phyloP scores from a whole-genome alignment of 2,888 invertebrate genomes.

The Sturmia bella region DNA sequence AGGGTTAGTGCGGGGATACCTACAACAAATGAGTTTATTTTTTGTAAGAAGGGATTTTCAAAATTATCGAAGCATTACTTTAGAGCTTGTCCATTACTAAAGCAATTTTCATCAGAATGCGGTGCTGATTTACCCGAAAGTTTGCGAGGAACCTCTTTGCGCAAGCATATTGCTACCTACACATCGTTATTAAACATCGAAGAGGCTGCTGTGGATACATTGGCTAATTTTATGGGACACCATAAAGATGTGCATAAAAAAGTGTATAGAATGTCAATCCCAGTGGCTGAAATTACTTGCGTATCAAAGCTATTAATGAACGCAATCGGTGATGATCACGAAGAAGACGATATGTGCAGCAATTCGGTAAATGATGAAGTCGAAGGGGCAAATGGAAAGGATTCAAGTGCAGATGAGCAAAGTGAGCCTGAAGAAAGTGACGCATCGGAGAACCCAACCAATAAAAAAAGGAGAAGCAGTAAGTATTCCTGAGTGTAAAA shows the following conservation, averaged over 20 bases:
- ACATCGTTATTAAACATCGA: slow-evolving; percentile 38
- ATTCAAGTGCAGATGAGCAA: too few relatives aligned
- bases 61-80: too few relatives aligned
- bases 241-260: slow-evolving; percentile 49
- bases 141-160: slow-evolving; percentile 33
- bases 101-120: slow-evolving; percentile 20
- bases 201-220: slow-evolving; percentile 26
- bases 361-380: too few relatives aligned
- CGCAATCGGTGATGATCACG: slow-evolving; percentile 15
- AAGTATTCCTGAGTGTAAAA: too few relatives aligned
- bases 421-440: too few relatives aligned
- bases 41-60: slow-evolving; percentile 11
- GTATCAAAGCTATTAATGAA: slow-evolving; percentile 39
- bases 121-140: slow-evolving; percentile 37
- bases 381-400: too few relatives aligned
- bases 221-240: slow-evolving; percentile 50
- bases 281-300: slow-evolving; percentile 29
- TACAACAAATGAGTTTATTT: slow-evolving; percentile 23
- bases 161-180: slow-evolving; percentile 48
- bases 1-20: slow-evolving; percentile 25
- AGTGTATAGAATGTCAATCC: slow-evolving; percentile 22
- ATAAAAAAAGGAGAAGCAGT: too few relatives aligned
- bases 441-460: too few relatives aligned
- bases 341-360: not conserved
- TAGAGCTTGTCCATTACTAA: slow-evolving; percentile 32